Conservation (phyloP, 1,140 invertebrate species). For the Brachionus manjavacas region DNA sequence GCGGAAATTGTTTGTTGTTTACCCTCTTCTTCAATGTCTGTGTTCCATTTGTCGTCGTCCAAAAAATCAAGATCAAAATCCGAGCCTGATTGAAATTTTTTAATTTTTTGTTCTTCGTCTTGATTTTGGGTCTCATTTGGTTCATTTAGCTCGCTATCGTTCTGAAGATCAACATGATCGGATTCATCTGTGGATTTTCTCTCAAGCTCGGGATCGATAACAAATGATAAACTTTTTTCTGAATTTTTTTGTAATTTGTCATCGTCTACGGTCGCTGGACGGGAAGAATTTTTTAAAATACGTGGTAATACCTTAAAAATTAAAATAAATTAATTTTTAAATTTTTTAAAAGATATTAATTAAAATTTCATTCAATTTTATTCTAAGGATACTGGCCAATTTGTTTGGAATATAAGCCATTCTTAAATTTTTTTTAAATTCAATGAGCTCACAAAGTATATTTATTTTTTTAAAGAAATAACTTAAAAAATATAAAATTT, state of each 20-base stretch:
- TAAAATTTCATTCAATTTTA: too few species aligned
- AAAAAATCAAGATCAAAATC: constrained; percentile 28
- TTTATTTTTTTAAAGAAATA: too few species aligned
- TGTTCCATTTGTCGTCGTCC: constrained; percentile 34
- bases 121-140: not conserved
- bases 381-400: too few species aligned
- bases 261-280: not conserved
- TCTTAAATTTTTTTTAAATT: too few species aligned
- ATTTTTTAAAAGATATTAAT: too few species aligned
- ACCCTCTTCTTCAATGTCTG: constrained; percentile 39
- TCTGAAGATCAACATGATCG: not conserved
- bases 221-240: not conserved
- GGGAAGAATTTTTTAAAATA: not conserved
- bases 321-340: not conserved
- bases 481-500: too few species aligned
- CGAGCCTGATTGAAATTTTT: not conserved
- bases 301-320: not conserved
- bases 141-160: not conserved
- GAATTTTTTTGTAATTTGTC: not conserved
- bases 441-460: too few species aligned
- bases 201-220: not conserved
- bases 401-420: too few species aligned
- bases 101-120: not conserved
- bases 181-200: not conserved
- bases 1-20: not conserved